These are phyloP conservation scores for Pseudochromis fuscus DNA, from an alignment of 2,797 vertebrate genomes.

Conservation along the genomic window DNA sequence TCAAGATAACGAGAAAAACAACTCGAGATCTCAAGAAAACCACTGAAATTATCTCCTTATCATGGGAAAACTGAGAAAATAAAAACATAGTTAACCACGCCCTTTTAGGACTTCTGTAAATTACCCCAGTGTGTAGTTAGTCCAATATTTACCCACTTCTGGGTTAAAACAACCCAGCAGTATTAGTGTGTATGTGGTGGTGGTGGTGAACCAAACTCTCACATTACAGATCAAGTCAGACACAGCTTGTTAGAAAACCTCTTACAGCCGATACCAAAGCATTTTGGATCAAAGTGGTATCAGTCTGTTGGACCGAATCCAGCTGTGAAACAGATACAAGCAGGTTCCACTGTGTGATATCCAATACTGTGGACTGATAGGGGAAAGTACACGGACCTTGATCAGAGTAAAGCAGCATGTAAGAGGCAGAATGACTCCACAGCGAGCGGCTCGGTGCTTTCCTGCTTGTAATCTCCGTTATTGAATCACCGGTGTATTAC, in stretches of 20 bases:
- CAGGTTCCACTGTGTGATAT: constrained; percentile 53
- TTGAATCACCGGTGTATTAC: constrained; percentile 15
- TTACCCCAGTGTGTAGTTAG: too few species aligned
- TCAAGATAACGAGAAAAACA: too few species aligned
- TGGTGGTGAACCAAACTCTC: neutral
- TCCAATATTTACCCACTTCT: too few species aligned
- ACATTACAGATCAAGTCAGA: constrained; percentile 13
- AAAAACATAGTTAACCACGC: too few species aligned
- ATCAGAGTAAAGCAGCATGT: constrained; percentile 61
- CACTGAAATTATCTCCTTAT: too few species aligned
- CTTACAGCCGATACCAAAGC: constrained; percentile 43
- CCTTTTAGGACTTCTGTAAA: too few species aligned
- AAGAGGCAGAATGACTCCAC: constrained; percentile 45
- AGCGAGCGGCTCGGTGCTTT: constrained; percentile 24
- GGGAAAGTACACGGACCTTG: constrained; percentile 62
- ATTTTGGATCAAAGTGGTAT: constrained; percentile 34
- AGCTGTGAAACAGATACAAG: constrained; percentile 52
- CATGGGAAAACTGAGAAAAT: too few species aligned
- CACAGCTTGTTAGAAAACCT: constrained; percentile 23
- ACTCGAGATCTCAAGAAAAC: too few species aligned
- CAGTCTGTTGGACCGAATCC: constrained; percentile 9
- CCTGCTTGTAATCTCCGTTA: constrained; percentile 7
- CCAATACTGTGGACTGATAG: constrained; percentile 50
- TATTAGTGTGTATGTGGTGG: too few species aligned
- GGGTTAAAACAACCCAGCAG: too few species aligned